Conservation (phyloP, 2,113 vertebrate species). For the Dendropsophus ebraccatus region DNA sequence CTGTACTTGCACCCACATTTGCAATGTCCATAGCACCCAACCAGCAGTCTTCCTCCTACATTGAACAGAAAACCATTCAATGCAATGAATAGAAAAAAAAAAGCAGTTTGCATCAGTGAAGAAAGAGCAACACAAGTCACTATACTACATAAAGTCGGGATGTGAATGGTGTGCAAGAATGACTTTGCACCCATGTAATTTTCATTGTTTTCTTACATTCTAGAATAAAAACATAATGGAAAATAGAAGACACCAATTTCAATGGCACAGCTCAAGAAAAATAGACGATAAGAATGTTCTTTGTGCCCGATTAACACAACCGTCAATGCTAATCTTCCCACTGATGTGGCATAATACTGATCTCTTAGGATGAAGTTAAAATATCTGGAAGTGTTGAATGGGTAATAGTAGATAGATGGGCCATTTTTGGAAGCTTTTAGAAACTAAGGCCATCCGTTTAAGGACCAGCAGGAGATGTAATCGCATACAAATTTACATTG, state of each 20-base stretch:
- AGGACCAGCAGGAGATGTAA: no score
- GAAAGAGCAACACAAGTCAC: constrained; percentile 2
- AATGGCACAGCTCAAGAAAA: constrained; percentile 1
- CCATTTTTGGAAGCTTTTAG: no score
- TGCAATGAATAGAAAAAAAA: background rate
- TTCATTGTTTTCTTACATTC: background rate
- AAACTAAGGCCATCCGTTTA: no score
- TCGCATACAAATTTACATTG: no score
- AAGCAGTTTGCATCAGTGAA: background rate
- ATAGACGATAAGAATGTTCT: background rate
- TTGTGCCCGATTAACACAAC: constrained; percentile 10
- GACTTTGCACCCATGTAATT: constrained; percentile 1
- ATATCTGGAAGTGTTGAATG: background rate
- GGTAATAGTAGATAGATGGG: background rate
- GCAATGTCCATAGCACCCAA: no score
- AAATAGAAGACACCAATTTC: constrained; percentile 9
- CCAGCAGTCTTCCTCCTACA: background rate
- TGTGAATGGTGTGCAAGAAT: constrained; percentile 7
- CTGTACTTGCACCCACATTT: background rate
- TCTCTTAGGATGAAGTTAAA: constrained; percentile 22
- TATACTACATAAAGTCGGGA: background rate
- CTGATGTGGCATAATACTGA: background rate
- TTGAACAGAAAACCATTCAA: background rate
- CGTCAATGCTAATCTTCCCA: constrained; percentile 11
- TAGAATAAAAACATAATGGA: background rate